Base-by-base conservation (phyloP, 2,888 invertebrate species). In the Drosophila acutilabella region DNA sequence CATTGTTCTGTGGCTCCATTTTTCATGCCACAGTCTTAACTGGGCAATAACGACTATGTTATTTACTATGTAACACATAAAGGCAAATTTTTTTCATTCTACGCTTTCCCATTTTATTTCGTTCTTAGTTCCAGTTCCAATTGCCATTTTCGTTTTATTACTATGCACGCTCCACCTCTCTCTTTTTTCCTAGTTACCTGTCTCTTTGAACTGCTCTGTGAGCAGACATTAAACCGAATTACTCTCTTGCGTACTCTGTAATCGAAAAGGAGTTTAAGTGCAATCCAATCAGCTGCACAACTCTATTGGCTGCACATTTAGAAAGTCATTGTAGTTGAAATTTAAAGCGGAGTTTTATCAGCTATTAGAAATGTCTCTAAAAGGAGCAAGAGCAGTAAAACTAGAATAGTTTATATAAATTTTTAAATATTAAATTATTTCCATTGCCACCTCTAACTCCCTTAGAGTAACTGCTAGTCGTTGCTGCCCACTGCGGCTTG, bases 31-130 rank as follows among this genome's bases (percentile, higher is more conserved):
- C 54, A 42, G 45, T 56, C 50, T 42, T 61, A 40, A 60, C 62
- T 30, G 42, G 76, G 64, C 54, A 59, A 72, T 75, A 76, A 76
- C 64, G 72, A 72, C 75, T 72, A 58, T 65, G 72, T 76, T 76
- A 76, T 76, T 72, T 67, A 68, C 64, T 62, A 53, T 71, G 76
- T 64, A 67, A 71, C 76, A 64, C 64, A 47, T 18, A 56, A 42
- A 14, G 33, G 10, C 36, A 41, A 59, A 54, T 41, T 36, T 40
- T 57, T 45, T 51, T 2, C n/a, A 16, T 26, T 18, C 38, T 26
- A 18, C 36, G 38, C 36, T 16, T 38, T 48, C 26, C 38, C 26
- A 18, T 26, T 50, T 59, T 30, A 11, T n/a, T 44, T 42, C 33
- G 20, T 16, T 41, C 36, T 36, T 13, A 36, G 36, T 13, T 36